Conservation (phyloP, 2,113 vertebrate genomes). For the Butastur rufipennis region DNA sequence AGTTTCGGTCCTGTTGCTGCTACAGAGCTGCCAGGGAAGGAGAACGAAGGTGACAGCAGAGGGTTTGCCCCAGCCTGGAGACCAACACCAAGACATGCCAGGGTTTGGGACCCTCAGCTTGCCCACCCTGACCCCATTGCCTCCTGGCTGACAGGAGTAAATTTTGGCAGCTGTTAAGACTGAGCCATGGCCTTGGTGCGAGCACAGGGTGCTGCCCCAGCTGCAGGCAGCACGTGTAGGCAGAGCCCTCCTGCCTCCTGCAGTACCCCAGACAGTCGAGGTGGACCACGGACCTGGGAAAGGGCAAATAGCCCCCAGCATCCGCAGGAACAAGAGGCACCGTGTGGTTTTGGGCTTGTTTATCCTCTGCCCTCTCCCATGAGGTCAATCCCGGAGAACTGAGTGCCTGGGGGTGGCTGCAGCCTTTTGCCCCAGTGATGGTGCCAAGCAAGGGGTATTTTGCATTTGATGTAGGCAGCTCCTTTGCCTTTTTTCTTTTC, state of each 20-base stretch:
- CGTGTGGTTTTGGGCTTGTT: neutral
- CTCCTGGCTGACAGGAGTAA: neutral
- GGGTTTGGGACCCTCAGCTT: neutral
- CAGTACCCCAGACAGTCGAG: neutral
- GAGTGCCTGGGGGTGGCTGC: neutral
- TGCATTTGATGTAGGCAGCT: neutral
- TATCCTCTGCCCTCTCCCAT: neutral
- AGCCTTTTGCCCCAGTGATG: neutral
- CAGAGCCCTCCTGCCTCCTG: neutral
- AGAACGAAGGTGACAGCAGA: neutral
- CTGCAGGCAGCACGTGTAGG: neutral
- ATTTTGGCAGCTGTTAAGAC: neutral
- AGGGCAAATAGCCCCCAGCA: neutral
- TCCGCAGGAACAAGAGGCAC: neutral
- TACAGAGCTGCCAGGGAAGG: neutral
- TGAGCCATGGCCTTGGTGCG: neutral
- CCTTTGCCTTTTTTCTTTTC: neutral
- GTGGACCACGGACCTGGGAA: neutral
- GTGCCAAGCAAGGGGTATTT: neutral
- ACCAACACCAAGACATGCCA: neutral
- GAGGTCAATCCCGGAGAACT: neutral
- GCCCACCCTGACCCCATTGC: neutral
- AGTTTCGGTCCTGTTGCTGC: neutral
- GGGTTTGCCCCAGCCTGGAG: neutral
- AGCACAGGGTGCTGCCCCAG: rapidly evolving